Evolutionary conservation across 2,888 invertebrate genomes (phyloP), one percentile per base, ranked within the genome.

Genomic region (Myathropa florea): DNA sequence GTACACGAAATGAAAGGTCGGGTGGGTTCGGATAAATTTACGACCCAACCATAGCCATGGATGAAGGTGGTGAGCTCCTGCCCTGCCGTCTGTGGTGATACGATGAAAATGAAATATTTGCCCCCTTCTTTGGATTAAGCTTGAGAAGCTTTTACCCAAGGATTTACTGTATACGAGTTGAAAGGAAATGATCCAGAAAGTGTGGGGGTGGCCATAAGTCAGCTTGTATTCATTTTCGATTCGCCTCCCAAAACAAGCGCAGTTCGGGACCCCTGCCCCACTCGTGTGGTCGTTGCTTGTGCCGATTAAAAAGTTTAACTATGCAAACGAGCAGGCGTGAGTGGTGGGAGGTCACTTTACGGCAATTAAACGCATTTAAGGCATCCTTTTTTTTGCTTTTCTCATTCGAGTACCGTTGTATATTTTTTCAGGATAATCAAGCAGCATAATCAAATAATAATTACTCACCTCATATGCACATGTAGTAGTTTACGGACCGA

Each of bases 1-100:
- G 85, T 86, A 86, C 82, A 86, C 82, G 82, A 78, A 81, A 77
- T 55, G 81, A 73, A 82, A 86, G 77, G 82, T 86, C 82, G 59
- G 57, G 18, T 18, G 75, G 61, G 61, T 72, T 63, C 36, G 72
- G 68, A 67, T 67, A 67, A 75, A 76, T 68, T 72, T 59, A 72
- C 76, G 60, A 83, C 18, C 14, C 71, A 55, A 72, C 23, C 18
- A 36, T 24, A 68, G 36, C 65, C 73, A 14, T 46, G 10, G 59
- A 59, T 73, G 72, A 53, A n/a, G 30, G 46, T 14, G 21, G 30
- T 72, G 60, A 14, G 28, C 24, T 26, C n/a, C 24, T n/a, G 26
- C 26, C 7, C 53, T 18, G 18, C 12, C 14, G 12, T 14, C 30
- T 60, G 65, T 55, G 67, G 67, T 72, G 61, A 68, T 80, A 67